Evolutionary conservation across 2,888 invertebrate species (phyloP).

Genomic region (Chrysopilus asiliformis): DNA sequence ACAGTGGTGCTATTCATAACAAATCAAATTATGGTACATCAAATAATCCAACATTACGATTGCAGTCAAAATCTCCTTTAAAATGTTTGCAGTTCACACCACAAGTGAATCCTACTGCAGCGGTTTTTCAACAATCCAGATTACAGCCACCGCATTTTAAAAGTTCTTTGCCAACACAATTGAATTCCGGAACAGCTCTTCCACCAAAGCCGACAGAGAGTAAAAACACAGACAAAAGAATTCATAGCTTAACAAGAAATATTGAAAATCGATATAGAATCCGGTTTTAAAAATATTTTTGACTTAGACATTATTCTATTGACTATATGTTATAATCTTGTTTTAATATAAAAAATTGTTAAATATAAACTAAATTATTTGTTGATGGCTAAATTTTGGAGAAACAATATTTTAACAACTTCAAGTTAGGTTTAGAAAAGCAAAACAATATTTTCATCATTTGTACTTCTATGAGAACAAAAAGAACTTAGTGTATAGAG

Average conservation of each 20-base stretch:
- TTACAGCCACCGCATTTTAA: slow-evolving; percentile 12
- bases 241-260: slow-evolving; percentile 15
- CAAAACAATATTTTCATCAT: no score
- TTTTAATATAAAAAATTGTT: no score
- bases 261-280: slow-evolving; percentile 19
- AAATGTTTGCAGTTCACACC: slow-evolving; percentile 15
- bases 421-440: no score
- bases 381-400: no score
- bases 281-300: slow-evolving; percentile 19
- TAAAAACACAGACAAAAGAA: slow-evolving; percentile 13
- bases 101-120: slow-evolving; percentile 1
- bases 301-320: no score
- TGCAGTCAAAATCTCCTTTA: slow-evolving; percentile 16
- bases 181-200: slow-evolving; percentile 10
- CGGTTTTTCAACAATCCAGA: slow-evolving; percentile 7
- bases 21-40: slow-evolving; percentile 12
- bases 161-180: slow-evolving; percentile 9
- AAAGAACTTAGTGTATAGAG: no score
- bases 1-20: slow-evolving; percentile 1
- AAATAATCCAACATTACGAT: slow-evolving; percentile 7
- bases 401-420: no score
- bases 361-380: no score
- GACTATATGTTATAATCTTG: no score
- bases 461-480: no score
- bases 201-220: slow-evolving; percentile 16